phyloP scores from a whole-genome alignment of 1,140 invertebrate species.

The Apolygus lucorum region DNA sequence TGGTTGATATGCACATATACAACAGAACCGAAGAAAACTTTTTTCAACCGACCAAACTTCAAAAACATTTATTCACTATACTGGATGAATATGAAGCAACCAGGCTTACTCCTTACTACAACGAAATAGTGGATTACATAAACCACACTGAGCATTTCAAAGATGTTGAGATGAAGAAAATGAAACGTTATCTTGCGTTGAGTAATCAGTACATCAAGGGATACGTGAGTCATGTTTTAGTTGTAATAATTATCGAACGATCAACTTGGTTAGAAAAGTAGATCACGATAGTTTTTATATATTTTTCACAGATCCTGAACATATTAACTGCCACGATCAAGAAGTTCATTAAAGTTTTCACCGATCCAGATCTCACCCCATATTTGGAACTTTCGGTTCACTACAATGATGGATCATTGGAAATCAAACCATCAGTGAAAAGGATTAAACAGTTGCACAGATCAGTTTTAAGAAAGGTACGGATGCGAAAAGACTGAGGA shows the following conservation, averaged over 20 bases:
- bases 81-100: background rate
- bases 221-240: background rate
- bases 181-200: background rate
- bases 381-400: background rate
- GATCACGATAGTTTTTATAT: too few relatives aligned
- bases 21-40: background rate
- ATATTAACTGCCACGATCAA: background rate
- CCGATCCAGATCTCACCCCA: background rate
- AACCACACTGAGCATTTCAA: background rate
- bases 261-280: too few relatives aligned
- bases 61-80: background rate
- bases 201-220: background rate
- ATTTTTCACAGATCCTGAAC: background rate
- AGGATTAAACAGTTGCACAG: background rate
- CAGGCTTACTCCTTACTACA: background rate
- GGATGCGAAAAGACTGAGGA: too few relatives aligned
- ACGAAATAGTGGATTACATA: background rate
- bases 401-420: background rate
- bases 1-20: too few relatives aligned
- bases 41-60: background rate
- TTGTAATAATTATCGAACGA: background rate
- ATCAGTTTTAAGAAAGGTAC: background rate
- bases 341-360: background rate
- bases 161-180: background rate
- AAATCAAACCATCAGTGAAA: background rate